A percentile compares a stretch with the other conserved stretches of the same genome.
These are phyloP conservation scores for Aphrocallistes beatrix DNA, from an alignment of 37 sponge, comb jelly and placozoan species.

Conservation along the genomic window DNA sequence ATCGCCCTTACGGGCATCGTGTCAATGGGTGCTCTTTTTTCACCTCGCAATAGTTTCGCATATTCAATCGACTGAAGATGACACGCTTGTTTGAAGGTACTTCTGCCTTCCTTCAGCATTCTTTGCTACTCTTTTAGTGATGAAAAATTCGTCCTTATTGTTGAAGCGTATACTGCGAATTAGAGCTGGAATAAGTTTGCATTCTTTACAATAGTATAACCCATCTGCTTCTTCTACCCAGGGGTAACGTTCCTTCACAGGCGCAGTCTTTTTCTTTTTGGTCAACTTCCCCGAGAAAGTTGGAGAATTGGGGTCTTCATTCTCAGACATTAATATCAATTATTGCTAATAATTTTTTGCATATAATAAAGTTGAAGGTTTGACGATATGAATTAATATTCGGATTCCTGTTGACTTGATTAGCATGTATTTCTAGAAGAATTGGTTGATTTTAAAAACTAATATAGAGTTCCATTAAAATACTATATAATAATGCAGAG, in stretches of 20 bases:
- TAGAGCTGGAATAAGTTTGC: not conserved
- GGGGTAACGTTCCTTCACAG: not conserved
- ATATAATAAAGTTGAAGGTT: too few relatives aligned
- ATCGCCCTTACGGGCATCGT: not conserved
- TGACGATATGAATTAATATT: too few relatives aligned
- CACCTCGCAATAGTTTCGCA: not conserved
- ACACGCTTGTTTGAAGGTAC: not conserved
- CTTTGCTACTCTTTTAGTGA: not conserved
- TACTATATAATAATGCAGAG: too few relatives aligned
- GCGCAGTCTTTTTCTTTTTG: not conserved
- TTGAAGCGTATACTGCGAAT: not conserved
- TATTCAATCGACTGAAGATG: not conserved
- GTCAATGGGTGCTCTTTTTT: not conserved
- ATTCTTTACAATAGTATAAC: not conserved
- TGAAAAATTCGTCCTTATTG: not conserved
- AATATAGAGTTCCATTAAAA: too few relatives aligned
- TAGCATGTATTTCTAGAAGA: too few relatives aligned
- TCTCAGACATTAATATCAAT: too few relatives aligned
- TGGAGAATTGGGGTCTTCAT: too few relatives aligned
- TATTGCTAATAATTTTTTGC: too few relatives aligned
- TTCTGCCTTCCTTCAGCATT: not conserved
- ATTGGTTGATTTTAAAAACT: too few relatives aligned
- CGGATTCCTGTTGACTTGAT: too few relatives aligned
- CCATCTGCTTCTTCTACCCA: not conserved
- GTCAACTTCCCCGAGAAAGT: not conserved